Evolutionary conservation across 2,113 vertebrate genomes (phyloP).

Genomic region (Cyphomyrus plagiostoma): DNA sequence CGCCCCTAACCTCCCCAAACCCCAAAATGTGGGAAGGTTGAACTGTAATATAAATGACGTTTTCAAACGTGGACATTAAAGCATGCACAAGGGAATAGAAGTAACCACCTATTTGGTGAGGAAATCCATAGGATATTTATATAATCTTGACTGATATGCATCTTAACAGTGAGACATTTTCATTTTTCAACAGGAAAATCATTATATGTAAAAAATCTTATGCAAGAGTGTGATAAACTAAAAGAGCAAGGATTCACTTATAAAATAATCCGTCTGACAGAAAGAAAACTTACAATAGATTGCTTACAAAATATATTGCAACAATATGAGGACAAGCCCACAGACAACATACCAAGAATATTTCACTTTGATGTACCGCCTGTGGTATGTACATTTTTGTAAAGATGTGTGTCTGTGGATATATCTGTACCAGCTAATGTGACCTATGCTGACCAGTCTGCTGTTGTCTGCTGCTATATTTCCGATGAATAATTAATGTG

Average conservation of each 20-base stretch:
- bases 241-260: constrained; percentile 35
- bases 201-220: constrained; percentile 64
- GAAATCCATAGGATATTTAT: not conserved
- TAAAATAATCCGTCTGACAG: constrained; percentile 61
- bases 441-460: not conserved
- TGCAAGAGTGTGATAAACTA: constrained; percentile 34
- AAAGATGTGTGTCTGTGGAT: not conserved
- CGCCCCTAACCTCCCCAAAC: no score
- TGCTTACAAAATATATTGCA: constrained; percentile 44
- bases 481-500: not conserved
- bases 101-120: no score
- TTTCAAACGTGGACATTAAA: no score
- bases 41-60: no score
- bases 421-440: not conserved
- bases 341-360: constrained; percentile 51
- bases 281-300: constrained; percentile 57
- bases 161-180: not conserved
- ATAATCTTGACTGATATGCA: not conserved
- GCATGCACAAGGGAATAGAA: no score
- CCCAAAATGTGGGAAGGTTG: no score
- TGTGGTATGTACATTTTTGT: constrained; percentile 55
- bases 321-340: constrained; percentile 7
- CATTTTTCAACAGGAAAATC: constrained; percentile 62
- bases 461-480: not conserved
- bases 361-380: constrained; percentile 74